phyloP scores from a whole-genome alignment of 2,888 invertebrate species.

The Drosophila conformis region DNA sequence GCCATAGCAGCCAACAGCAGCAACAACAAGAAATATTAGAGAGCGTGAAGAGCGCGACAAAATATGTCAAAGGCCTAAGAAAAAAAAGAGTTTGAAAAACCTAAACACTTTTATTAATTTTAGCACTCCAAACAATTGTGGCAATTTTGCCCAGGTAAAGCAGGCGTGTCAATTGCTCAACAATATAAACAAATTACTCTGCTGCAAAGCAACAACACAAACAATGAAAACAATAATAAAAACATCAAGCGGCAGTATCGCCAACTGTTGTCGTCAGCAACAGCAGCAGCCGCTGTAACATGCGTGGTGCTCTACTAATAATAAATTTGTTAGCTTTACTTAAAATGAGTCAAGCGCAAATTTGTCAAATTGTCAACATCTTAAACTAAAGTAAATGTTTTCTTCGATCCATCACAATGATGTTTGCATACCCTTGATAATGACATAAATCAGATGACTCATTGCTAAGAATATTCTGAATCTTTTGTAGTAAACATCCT shows the following conservation, averaged over 20 bases:
- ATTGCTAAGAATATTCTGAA: background rate
- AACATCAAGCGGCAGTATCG: slow-evolving; percentile 33
- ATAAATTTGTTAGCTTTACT: slow-evolving; percentile 63
- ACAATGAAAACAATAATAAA: slow-evolving; percentile 13
- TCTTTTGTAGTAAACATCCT: background rate
- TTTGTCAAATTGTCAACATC: slow-evolving; percentile 47
- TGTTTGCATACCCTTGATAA: slow-evolving; percentile 22
- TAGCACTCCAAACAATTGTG: slow-evolving; percentile 77
- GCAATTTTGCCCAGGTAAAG: slow-evolving; percentile 69
- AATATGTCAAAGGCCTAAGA: slow-evolving; percentile 54
- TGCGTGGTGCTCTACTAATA: slow-evolving; percentile 44
- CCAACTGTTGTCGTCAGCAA: slow-evolving; percentile 34
- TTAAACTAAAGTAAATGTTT: slow-evolving; percentile 4
- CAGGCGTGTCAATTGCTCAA: slow-evolving; percentile 77
- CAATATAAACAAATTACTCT: slow-evolving; percentile 76
- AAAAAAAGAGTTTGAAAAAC: slow-evolving; percentile 42
- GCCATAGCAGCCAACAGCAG: slow-evolving; percentile 15
- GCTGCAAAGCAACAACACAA: slow-evolving; percentile 23
- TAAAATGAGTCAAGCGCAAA: slow-evolving; percentile 48
- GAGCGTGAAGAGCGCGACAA: slow-evolving; percentile 58
- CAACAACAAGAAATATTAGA: slow-evolving; percentile 12
- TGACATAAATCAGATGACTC: background rate
- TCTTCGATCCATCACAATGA: slow-evolving; percentile 18
- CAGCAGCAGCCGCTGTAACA: slow-evolving; percentile 28
- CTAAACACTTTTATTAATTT: slow-evolving; percentile 71